Evolutionary conservation across 2,797 vertebrate species (phyloP).

Genomic region (Petrocephalus schoutedeni): DNA sequence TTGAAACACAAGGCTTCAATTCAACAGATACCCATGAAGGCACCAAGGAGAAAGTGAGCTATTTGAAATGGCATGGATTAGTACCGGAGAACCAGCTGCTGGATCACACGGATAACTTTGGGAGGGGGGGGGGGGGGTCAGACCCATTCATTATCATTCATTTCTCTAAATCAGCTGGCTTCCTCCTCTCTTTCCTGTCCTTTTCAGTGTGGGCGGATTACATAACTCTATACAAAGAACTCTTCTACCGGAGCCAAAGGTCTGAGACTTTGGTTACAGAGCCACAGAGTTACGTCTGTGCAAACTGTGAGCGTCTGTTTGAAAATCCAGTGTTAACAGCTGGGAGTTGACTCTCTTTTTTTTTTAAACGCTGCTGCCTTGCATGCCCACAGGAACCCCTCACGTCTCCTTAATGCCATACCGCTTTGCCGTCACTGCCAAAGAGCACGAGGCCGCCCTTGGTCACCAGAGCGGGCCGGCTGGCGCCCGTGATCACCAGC

Average conservation of each 20-base stretch:
- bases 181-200: neutral
- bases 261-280: neutral
- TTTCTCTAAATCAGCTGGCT: neutral
- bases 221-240: conserved; percentile 26
- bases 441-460: conserved; percentile 73
- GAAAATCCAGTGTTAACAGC: neutral
- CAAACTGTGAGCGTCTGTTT: neutral
- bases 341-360: neutral
- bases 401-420: conserved; percentile 42
- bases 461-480: conserved; percentile 62
- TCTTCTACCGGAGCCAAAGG: conserved; percentile 4
- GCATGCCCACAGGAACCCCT: neutral
- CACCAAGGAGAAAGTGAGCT: neutral
- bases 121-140: neutral
- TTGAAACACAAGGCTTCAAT: neutral
- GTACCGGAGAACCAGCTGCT: neutral
- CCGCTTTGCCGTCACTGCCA: conserved; percentile 69
- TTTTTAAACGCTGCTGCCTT: neutral
- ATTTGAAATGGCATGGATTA: neutral
- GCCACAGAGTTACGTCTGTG: neutral
- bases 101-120: neutral
- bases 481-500: conserved; percentile 69
- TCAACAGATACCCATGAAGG: neutral
- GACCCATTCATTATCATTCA: neutral
- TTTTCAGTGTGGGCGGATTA: conserved; percentile 19